Base-by-base conservation (phyloP, 1,140 invertebrate genomes). In the Dufourea novaeangliae region DNA sequence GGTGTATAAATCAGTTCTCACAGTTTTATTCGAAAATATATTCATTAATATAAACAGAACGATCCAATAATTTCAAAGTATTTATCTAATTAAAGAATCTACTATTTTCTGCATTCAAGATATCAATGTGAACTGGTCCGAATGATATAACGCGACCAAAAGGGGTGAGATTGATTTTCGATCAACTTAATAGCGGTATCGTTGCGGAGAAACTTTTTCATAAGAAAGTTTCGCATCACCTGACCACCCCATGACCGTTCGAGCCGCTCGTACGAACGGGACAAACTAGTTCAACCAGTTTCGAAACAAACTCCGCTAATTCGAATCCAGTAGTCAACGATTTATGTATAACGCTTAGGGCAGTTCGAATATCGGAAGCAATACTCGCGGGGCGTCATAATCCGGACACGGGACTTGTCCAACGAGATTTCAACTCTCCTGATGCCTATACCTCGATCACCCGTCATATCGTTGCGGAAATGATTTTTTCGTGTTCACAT, bases 361-460 rank as follows among this genome's bases (percentile, higher is more conserved):
- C 50, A 37, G 12, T 71, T 71, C 52, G 71, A 63, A 52, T 62
- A 72, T 34, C 32, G 68, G 37, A 41, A 72, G 44, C 25, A 62
- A 73, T 75, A 25, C 50, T 67, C 10, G 37, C 63, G 69, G 80
- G 78, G 85, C 83, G 82, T 88, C 82, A 85, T 89, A 87, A 87
- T 86, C 46, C 3, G 79, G 72, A 66, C 61, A 70, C 68, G 61
- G 61, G 70, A 87, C 78, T 68, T 79, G 78, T 80, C 57, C 62
- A 66, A 63, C 76, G 54, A 66, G 62, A 74, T 67, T 67, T 46
- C 41, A 56, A 56, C 66, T 39, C 22, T 61, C n/a, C 22, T 39
- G 64, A 70, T 52, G 59, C n/a, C 66, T n/a, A n/a, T n/a, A n/a
- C n/a, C 39, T 39, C 29, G 32, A 76, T 67, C 50, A 8, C 14